Evolutionary conservation across 37 sponge, comb jelly and placozoan genomes (phyloP), one percentile per base, ranked within the genome.

Genomic region (Beroe forskalii): DNA sequence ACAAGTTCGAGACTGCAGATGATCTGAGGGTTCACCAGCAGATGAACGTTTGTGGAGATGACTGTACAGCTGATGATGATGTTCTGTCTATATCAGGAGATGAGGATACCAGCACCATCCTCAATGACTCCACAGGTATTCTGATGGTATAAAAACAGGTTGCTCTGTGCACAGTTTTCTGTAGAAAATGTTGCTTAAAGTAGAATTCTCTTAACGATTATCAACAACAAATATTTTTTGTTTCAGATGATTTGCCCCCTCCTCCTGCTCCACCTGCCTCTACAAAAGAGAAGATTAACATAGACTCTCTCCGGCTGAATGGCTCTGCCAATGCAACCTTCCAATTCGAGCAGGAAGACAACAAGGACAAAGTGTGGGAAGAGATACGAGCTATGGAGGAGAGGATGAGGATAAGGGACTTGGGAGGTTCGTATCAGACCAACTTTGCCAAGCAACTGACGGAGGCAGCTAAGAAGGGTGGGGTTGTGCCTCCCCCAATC

Each of bases 321-420:
- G 72, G 32, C 0, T 69, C 72, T 35, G 72, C 72, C 36, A 69
- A 69, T 12, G 28, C 72, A 31, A 36, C 72, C 4, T 69, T 69
- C 72, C 72, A 69, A 27, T 69, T 69, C 39, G 72, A 69, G 32
- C 44, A 80, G 27, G 55, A 80, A 25, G 86, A 80, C 55, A 80
- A 80, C 55, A 80, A 80, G 86, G 86, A 80, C 55, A 80, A 27
- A 4, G 86, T 80, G 1, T 80, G 86, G 86, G 86, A 80, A n/a
- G 86, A 80, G 27, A 80, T 80, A 41, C 40, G 37, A 14, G 86
- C 37, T 19, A 42, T 80, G 43, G 55, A 80, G 55, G 55, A 69
- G 38, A 69, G 72, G 39, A 69, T 69, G 38, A 69, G 72, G 38
- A 69, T 14, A 33, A 69, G 32, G 12, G 55, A 48, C 55, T 48